These are phyloP conservation scores for Sphecodes monilicornis DNA, from an alignment of 2,888 invertebrate species.

Conservation along the genomic window DNA sequence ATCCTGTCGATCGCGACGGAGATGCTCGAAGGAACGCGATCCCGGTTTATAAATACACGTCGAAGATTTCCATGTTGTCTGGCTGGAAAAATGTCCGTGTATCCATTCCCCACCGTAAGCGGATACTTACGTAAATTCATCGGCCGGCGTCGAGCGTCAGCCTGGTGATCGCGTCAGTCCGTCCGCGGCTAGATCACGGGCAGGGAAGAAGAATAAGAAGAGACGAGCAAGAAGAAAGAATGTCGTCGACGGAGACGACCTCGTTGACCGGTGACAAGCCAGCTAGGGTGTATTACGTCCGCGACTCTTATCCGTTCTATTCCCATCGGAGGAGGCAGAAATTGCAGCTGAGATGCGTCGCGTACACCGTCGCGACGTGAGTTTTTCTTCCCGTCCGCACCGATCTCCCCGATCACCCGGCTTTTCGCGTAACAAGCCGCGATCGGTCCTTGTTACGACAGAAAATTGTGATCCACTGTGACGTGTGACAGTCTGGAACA, in stretches of 20 bases:
- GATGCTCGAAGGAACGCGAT: background rate
- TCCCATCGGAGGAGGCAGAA: constrained; percentile 68
- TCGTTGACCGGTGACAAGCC: constrained; percentile 64
- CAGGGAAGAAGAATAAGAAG: constrained; percentile 29
- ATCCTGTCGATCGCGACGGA: background rate
- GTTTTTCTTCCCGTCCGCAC: constrained; percentile 38
- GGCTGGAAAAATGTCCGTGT: constrained; percentile 22
- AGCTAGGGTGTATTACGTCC: constrained; percentile 64
- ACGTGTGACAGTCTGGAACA: background rate
- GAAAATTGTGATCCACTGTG: background rate
- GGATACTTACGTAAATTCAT: constrained; percentile 65
- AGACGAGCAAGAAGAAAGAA: constrained; percentile 16
- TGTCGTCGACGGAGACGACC: constrained; percentile 71
- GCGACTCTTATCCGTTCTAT: constrained; percentile 67
- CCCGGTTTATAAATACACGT: background rate
- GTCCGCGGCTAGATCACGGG: constrained; percentile 30
- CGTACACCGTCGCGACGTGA: constrained; percentile 69
- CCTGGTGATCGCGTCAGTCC: constrained; percentile 45
- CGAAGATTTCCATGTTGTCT: constrained; percentile 1
- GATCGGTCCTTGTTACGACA: background rate
- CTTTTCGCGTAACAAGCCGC: background rate
- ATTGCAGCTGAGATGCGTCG: constrained; percentile 68
- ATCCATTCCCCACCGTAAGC: constrained; percentile 56
- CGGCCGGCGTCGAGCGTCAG: constrained; percentile 53
- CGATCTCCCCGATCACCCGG: background rate